These are phyloP conservation scores for Chalcis sispes DNA, from an alignment of 2,888 invertebrate genomes.

Conservation along the genomic window DNA sequence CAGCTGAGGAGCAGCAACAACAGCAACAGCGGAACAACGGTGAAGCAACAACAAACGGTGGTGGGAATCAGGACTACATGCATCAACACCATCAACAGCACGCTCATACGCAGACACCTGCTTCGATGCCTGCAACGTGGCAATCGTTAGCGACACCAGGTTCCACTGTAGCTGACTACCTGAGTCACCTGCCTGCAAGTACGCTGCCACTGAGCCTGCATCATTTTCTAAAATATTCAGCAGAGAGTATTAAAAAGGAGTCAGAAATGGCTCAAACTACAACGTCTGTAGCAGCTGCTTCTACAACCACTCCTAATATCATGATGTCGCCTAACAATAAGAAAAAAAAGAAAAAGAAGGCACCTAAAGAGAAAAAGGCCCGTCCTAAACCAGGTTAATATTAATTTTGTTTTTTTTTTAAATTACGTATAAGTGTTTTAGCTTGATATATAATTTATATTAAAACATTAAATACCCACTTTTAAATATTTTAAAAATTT, in stretches of 20 bases:
- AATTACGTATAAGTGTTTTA: too few relatives aligned
- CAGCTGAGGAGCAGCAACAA: constrained; percentile 73
- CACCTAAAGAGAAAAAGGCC: constrained; percentile 87
- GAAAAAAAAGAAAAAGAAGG: constrained; percentile 89
- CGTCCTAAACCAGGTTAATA: constrained; percentile 88
- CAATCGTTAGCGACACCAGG: constrained; percentile 84
- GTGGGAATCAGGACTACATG: constrained; percentile 49
- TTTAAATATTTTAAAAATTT: constrained; percentile 5
- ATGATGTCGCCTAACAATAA: constrained; percentile 75
- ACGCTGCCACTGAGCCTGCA: constrained; percentile 87
- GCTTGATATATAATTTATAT: not conserved
- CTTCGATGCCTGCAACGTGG: constrained; percentile 82
- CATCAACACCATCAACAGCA: constrained; percentile 62
- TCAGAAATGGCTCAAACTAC: constrained; percentile 78
- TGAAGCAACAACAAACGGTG: constrained; percentile 47
- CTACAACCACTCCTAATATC: constrained; percentile 72
- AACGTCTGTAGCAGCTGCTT: constrained; percentile 74
- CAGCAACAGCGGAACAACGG: constrained; percentile 55
- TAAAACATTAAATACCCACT: not conserved
- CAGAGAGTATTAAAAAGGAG: constrained; percentile 86
- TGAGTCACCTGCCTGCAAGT: constrained; percentile 86
- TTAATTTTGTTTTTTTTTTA: not conserved
- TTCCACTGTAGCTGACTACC: constrained; percentile 89
- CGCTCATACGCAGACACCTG: constrained; percentile 73
- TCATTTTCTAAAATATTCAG: constrained; percentile 90